These are phyloP conservation scores for Mesochorus sp. DNA, from an alignment of 2,888 invertebrate species.

Conservation along the genomic window DNA sequence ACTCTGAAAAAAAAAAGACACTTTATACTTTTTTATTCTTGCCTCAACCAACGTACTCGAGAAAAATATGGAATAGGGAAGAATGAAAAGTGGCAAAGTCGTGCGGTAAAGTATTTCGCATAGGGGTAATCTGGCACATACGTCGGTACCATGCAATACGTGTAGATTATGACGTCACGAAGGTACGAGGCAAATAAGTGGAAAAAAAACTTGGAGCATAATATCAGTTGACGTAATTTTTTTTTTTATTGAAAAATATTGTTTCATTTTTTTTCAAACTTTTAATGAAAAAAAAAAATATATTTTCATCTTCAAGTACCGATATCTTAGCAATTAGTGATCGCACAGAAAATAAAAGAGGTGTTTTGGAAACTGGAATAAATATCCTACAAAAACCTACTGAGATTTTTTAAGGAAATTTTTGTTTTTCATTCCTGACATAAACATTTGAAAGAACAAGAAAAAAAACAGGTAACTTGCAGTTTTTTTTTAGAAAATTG, in stretches of 20 bases:
- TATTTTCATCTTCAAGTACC: background rate
- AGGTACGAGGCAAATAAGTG: background rate
- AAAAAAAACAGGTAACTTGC: too few species aligned
- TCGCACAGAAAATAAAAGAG: too few species aligned
- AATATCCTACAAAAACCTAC: too few species aligned
- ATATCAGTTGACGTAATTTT: background rate
- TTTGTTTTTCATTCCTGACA: too few species aligned
- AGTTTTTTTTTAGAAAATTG: background rate
- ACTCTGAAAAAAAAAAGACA: background rate
- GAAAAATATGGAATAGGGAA: too few species aligned
- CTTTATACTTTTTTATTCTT: background rate
- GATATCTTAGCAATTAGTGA: too few species aligned
- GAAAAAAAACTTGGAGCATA: background rate
- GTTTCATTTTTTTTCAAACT: background rate
- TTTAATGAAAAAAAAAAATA: background rate
- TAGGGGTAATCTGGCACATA: background rate
- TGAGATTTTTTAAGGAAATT: too few species aligned
- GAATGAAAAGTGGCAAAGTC: background rate
- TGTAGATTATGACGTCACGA: conserved; percentile 21
- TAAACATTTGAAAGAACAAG: too few species aligned
- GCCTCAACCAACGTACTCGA: too few species aligned
- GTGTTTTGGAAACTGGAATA: too few species aligned
- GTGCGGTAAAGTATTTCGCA: conserved; percentile 2
- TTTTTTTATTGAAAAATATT: conserved; percentile 2
- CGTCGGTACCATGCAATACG: background rate